Base-by-base conservation (phyloP, 2,888 invertebrate species). In the Drosophila acutilabella region DNA sequence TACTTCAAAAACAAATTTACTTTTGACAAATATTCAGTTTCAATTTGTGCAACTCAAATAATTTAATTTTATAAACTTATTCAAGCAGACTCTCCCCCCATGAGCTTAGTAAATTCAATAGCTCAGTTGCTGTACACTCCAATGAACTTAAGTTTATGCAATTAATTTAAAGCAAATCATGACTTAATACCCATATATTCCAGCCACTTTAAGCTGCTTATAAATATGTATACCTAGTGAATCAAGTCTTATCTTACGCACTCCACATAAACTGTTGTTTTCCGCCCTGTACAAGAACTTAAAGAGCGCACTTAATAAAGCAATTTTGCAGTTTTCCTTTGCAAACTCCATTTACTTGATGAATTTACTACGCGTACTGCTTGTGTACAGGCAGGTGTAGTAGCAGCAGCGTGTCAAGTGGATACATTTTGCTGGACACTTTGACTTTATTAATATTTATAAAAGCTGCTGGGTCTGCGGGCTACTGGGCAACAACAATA, bases 401-500 rank as follows among this genome's bases (percentile, higher is more conserved):
- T 2, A 33, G 30, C 13, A 40, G 67, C 56, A 36, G 62, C 78
- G 66, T 71, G 74, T 74, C 64, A 67, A 58, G 57, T 71, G 64
- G 72, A 78, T 78, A 79, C 68, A 79, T 71, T 78, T 66, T 62
- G 67, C 48, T 65, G 78, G 64, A 75, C 81, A 73, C 71, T 81
- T 76, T 69, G 78, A 64, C 67, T 77, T 85, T 74, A 83, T 83
- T 83, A 83, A 83, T 88, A 83, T 88, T 80, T 80, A 80, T 78
- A 82, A 72, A 50, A 61, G 54, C 41, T 38, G 45, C 53, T 51
- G 30, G 36, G 14, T n/a, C 36, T 10, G 38, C 16, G 23, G 40
- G 23, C 23, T 6, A 23, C 23, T 23, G 6, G 6, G 1, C 33
- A 76, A 64, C 65, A 71, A 73, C 65, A 71, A 73, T 76, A 20